Evolutionary conservation across 2,797 vertebrate genomes (phyloP).

Genomic region (Parauchenoglanis punctatus): DNA sequence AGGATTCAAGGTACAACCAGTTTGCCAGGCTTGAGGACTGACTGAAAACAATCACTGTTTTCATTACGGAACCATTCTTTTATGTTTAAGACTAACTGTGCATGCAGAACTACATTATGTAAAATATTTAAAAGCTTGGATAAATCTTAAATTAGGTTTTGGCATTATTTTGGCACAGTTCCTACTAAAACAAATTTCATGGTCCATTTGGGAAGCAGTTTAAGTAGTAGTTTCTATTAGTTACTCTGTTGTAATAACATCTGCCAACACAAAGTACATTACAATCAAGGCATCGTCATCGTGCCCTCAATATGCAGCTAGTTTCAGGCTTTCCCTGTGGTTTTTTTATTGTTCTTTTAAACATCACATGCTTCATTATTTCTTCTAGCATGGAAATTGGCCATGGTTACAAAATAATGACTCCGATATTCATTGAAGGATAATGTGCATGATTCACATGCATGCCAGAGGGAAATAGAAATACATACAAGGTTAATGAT

Average conservation of each 20-base stretch:
- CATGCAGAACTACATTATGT: background rate
- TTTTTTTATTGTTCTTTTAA: slow-evolving; percentile 5
- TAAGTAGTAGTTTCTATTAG: background rate
- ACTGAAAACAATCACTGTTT: background rate
- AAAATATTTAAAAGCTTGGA: background rate
- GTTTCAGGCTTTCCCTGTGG: background rate
- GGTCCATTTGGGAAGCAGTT: background rate
- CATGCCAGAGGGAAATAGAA: background rate
- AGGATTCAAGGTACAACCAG: background rate
- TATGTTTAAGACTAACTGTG: background rate
- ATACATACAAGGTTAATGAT: too few relatives aligned
- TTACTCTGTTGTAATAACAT: slow-evolving; percentile 24
- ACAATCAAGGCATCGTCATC: background rate
- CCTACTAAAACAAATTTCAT: background rate
- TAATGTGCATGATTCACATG: background rate
- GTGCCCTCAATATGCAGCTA: background rate
- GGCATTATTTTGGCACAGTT: background rate
- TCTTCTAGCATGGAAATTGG: background rate
- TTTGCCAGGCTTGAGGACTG: background rate
- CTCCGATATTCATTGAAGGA: background rate
- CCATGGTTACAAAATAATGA: background rate
- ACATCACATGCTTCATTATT: background rate
- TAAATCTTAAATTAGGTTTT: background rate
- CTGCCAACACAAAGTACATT: slow-evolving; percentile 2
- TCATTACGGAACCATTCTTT: background rate